Percentiles rank a stretch among this genome's conserved stretches.
These are phyloP conservation scores for Actinia tenebrosa DNA, from an alignment of 64 coral and sea anemone species.

Conservation along the genomic window DNA sequence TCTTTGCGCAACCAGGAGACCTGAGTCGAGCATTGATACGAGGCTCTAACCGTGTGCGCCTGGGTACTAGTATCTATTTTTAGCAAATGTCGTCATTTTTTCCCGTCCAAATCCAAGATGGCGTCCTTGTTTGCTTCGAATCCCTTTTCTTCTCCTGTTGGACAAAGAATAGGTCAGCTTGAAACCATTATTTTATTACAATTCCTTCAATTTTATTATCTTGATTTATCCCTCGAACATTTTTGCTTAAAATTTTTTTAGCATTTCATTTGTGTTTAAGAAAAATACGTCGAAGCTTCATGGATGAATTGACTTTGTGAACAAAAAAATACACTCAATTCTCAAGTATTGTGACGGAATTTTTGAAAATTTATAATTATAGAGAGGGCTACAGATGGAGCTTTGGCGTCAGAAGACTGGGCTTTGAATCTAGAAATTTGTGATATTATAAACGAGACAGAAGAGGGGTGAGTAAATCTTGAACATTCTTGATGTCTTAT, in stretches of 20 bases:
- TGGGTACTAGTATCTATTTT: constrained; percentile 32
- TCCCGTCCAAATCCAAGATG: constrained; percentile 65
- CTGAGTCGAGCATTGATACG: constrained; percentile 55
- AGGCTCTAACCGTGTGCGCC: not conserved
- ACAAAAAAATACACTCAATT: not conserved
- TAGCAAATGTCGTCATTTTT: constrained; percentile 72
- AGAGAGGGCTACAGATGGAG: constrained; percentile 92
- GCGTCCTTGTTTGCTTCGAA: constrained; percentile 86
- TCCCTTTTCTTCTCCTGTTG: constrained; percentile 89
- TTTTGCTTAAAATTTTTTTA: not conserved
- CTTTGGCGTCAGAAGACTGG: constrained; percentile 95
- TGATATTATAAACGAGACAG: constrained; percentile 98
- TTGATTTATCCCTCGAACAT: not conserved
- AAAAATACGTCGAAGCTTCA: not conserved
- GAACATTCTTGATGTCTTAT: not conserved
- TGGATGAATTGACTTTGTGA: not conserved
- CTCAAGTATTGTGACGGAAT: not conserved
- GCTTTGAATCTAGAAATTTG: constrained; percentile 98
- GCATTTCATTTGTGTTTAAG: not conserved
- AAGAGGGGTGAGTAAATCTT: constrained; percentile 82
- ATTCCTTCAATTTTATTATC: not conserved
- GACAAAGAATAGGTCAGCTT: constrained; percentile 95
- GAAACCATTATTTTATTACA: not conserved
- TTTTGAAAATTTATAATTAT: constrained; percentile 16
- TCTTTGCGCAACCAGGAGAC: not conserved